Evolutionary conservation across 2,888 invertebrate species (phyloP).

Genomic region (Cheilosia vulpina): DNA sequence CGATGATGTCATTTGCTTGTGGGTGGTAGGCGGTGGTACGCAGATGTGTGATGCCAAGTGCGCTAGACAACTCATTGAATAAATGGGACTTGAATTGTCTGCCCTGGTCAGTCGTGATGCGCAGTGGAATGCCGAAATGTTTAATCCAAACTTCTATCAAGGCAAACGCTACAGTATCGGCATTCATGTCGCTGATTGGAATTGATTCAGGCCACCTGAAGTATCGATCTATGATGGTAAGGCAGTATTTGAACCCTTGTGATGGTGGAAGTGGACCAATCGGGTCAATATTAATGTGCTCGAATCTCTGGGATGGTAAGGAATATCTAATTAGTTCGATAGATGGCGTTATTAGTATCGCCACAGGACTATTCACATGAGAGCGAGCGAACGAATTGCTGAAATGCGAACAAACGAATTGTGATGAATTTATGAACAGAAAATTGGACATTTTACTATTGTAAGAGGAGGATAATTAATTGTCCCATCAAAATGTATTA

Average conservation of each 20-base stretch:
- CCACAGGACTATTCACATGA: too few species aligned
- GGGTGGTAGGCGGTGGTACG: slow-evolving; percentile 76
- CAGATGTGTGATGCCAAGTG: slow-evolving; percentile 68
- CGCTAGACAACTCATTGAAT: slow-evolving; percentile 4
- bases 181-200: slow-evolving; percentile 35
- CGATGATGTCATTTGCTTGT: slow-evolving; percentile 75
- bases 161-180: slow-evolving; percentile 67
- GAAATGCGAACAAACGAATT: too few species aligned
- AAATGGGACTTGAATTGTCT: background rate
- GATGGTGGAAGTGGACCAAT: slow-evolving; percentile 34
- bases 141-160: slow-evolving; percentile 46
- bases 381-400: too few species aligned
- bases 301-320: slow-evolving; percentile 22
- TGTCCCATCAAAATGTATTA: too few species aligned
- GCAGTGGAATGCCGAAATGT: slow-evolving; percentile 13
- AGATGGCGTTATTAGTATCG: too few species aligned
- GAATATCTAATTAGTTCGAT: slow-evolving; percentile 4
- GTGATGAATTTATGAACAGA: too few species aligned
- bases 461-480: too few species aligned
- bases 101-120: slow-evolving; percentile 8
- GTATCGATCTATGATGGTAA: background rate
- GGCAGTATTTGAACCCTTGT: slow-evolving; percentile 24
- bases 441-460: too few species aligned
- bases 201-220: background rate
- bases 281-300: slow-evolving; percentile 43